Percentiles rank a stretch among this genome's conserved stretches.
phyloP scores from a whole-genome alignment of 1,140 invertebrate genomes.

The Danaus plexippus region DNA sequence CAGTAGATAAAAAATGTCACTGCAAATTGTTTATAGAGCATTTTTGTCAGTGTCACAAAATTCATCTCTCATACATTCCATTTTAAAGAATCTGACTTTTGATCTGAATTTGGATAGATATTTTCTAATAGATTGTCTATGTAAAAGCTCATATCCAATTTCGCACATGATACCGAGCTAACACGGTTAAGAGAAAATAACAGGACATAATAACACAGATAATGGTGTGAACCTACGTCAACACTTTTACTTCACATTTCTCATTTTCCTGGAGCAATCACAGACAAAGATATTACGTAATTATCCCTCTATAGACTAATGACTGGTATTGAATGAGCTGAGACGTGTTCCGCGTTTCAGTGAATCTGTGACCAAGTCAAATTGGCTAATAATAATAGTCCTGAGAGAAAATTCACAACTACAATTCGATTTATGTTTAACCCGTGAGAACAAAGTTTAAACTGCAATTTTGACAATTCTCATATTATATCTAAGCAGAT shows the following conservation, averaged over 20 bases:
- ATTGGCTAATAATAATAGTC: slow-evolving; percentile 6
- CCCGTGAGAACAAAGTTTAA: no score
- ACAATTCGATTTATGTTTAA: no score
- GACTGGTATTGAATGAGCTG: slow-evolving; percentile 16
- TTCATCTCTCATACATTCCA: no score
- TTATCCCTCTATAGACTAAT: slow-evolving; percentile 24
- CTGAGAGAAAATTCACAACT: slow-evolving; percentile 3
- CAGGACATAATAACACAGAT: slow-evolving; percentile 47
- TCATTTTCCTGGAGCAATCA: slow-evolving; percentile 9
- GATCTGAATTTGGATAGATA: no score
- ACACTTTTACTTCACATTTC: slow-evolving; percentile 40
- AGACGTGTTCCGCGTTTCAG: slow-evolving; percentile 14
- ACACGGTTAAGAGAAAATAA: slow-evolving; percentile 31
- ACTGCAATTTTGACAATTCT: no score
- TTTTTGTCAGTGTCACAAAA: no score
- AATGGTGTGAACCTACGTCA: slow-evolving; percentile 45
- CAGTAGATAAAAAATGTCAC: no score
- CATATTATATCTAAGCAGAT: no score
- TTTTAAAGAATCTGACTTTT: no score
- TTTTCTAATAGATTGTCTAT: slow-evolving; percentile 2
- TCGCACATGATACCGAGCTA: slow-evolving; percentile 19
- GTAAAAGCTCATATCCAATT: slow-evolving; percentile 10
- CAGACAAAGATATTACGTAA: slow-evolving; percentile 24
- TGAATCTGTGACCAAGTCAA: slow-evolving; percentile 12
- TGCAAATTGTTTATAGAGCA: no score